phyloP scores from a whole-genome alignment of 2,797 vertebrate species.

The Siniperca obscura region DNA sequence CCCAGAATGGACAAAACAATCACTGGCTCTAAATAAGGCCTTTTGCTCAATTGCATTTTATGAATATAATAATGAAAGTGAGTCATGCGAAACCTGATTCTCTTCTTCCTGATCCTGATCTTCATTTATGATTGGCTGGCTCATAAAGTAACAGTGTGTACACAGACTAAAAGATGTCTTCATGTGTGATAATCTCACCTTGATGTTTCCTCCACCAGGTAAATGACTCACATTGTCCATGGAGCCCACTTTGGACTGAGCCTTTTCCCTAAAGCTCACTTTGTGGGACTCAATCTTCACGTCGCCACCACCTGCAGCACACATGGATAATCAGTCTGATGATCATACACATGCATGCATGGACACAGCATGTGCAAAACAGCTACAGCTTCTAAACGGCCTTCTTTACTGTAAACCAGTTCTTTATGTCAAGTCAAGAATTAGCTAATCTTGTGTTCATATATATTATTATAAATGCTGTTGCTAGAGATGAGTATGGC shows the following conservation, averaged over 20 bases:
- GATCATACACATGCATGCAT: neutral
- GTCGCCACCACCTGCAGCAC: conserved; percentile 88
- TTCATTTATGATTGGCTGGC: neutral
- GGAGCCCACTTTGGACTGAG: conserved; percentile 91
- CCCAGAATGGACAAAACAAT: too few relatives aligned
- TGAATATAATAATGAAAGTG: neutral
- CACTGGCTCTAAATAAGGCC: too few relatives aligned
- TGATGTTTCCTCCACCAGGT: conserved; percentile 85
- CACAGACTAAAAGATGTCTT: neutral
- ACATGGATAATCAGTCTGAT: conserved; percentile 24
- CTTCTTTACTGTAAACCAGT: neutral
- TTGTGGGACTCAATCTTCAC: conserved; percentile 94
- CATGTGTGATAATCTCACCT: conserved; percentile 81
- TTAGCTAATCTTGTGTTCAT: neutral
- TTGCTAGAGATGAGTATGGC: neutral
- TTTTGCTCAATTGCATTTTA: neutral
- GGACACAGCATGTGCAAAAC: neutral
- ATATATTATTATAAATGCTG: neutral
- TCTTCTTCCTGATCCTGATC: too few relatives aligned
- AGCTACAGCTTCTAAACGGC: neutral
- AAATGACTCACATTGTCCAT: conserved; percentile 89
- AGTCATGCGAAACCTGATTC: neutral
- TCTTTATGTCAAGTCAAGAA: neutral
- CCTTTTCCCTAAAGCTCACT: conserved; percentile 91
- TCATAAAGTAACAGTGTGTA: neutral